Evolutionary conservation across 2,113 vertebrate species (phyloP).

Genomic region (Meleagris gallopavo): DNA sequence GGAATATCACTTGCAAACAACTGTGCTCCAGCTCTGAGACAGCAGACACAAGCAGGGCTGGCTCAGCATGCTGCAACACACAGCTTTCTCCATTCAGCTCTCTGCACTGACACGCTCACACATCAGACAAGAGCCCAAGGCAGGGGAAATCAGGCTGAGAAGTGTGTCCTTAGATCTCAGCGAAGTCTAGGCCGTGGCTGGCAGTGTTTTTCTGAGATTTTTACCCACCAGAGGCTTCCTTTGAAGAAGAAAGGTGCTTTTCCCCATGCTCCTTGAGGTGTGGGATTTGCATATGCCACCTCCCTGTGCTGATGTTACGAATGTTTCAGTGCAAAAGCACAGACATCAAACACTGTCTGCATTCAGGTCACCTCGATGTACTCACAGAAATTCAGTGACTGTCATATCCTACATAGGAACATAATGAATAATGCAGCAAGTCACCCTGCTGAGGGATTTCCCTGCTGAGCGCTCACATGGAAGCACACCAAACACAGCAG

Average conservation of each 20-base stretch:
- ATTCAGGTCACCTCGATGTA: background rate
- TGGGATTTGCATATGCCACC: rapidly evolving
- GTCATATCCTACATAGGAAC: rapidly evolving
- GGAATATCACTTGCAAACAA: background rate
- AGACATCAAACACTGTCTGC: no score
- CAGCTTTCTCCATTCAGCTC: background rate
- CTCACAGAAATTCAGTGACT: background rate
- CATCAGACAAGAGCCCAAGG: background rate
- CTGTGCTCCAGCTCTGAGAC: background rate
- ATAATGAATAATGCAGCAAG: background rate
- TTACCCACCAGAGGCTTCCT: background rate
- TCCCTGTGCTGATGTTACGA: background rate
- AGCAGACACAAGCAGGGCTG: conserved; percentile 1
- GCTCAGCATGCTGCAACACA: background rate
- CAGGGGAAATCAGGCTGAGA: background rate
- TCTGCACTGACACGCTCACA: background rate
- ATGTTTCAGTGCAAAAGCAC: background rate
- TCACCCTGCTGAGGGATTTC: background rate
- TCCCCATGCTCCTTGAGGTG: background rate
- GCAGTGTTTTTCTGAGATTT: background rate
- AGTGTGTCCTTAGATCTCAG: background rate
- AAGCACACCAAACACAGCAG: background rate
- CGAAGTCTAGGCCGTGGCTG: background rate
- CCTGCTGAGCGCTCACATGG: background rate
- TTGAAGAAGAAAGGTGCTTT: background rate